phyloP scores from a whole-genome alignment of 1,140 invertebrate genomes.

The Monochamus saltuarius region DNA sequence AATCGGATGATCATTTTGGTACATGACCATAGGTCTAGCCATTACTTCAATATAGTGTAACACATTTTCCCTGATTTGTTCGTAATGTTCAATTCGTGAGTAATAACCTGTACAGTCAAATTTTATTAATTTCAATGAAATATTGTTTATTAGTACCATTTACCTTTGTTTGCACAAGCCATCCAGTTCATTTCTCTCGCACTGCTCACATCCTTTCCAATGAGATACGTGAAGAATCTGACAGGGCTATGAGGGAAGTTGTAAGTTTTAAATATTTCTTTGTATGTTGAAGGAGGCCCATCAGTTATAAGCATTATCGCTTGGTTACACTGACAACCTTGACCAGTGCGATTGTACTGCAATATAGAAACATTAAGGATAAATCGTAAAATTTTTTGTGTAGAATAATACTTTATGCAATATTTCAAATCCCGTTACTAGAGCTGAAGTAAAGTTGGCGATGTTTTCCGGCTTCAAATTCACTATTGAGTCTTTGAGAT shows the following conservation, averaged over 20 bases:
- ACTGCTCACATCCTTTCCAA: conserved; percentile 88
- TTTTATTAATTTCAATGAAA: conserved; percentile 7
- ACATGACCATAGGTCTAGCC: conserved; percentile 87
- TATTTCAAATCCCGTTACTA: conserved; percentile 89
- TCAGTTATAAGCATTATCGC: conserved; percentile 96
- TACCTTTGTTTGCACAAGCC: conserved; percentile 96
- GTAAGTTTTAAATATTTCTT: conserved; percentile 72
- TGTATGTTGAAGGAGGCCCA: conserved; percentile 74
- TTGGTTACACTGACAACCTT: conserved; percentile 93
- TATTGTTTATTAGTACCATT: conserved; percentile 11
- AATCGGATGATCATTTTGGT: conserved; percentile 83
- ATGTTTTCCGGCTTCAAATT: conserved; percentile 69
- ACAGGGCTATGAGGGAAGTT: conserved; percentile 92
- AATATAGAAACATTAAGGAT: conserved; percentile 28
- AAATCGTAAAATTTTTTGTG: background rate
- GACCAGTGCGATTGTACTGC: conserved; percentile 76
- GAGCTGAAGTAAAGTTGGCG: conserved; percentile 91
- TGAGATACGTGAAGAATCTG: conserved; percentile 94
- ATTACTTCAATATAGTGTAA: conserved; percentile 90
- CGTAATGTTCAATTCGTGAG: conserved; percentile 51
- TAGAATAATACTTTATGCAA: conserved; percentile 71
- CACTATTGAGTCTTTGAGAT: conserved; percentile 75
- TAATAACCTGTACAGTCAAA: conserved; percentile 44
- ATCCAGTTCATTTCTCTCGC: conserved; percentile 85
- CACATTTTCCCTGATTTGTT: conserved; percentile 67